Evolutionary conservation across 2,888 invertebrate genomes (phyloP).

Genomic region (Rotaria sp.): DNA sequence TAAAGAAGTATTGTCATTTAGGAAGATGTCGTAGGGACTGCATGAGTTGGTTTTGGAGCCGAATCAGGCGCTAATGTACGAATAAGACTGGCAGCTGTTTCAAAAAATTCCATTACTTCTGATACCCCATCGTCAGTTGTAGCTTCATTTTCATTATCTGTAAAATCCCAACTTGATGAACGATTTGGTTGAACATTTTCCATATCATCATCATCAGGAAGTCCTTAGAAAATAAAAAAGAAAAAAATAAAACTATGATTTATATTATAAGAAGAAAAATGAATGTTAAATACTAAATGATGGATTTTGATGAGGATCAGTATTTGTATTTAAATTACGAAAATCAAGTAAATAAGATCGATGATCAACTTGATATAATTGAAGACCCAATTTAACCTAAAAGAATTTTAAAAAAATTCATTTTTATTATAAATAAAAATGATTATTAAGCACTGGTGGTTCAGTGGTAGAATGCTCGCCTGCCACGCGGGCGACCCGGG

Average conservation of each 20-base stretch:
- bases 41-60: neutral
- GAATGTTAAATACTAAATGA: neutral
- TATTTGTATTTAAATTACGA: slow-evolving; percentile 65
- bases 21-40: neutral
- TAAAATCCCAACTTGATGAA: slow-evolving; percentile 3
- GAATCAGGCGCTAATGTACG: slow-evolving; percentile 72
- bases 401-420: neutral
- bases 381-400: slow-evolving; percentile 69
- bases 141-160: slow-evolving; percentile 20
- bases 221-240: neutral
- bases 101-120: slow-evolving; percentile 99
- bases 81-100: slow-evolving; percentile 97
- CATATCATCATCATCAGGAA: slow-evolving; percentile 44
- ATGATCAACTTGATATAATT: slow-evolving; percentile 96
- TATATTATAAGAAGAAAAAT: neutral
- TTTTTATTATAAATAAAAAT: too few relatives aligned
- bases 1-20: neutral
- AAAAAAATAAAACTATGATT: neutral
- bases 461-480: slow-evolving; percentile 24
- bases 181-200: slow-evolving; percentile 34
- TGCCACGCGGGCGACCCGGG: slow-evolving; percentile 24
- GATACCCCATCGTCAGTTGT: slow-evolving; percentile 60
- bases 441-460: neutral
- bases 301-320: neutral
- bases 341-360: slow-evolving; percentile 95